These are phyloP conservation scores for Elaphurus davidianus DNA, from an alignment of 2,113 vertebrate species.

Conservation along the genomic window DNA sequence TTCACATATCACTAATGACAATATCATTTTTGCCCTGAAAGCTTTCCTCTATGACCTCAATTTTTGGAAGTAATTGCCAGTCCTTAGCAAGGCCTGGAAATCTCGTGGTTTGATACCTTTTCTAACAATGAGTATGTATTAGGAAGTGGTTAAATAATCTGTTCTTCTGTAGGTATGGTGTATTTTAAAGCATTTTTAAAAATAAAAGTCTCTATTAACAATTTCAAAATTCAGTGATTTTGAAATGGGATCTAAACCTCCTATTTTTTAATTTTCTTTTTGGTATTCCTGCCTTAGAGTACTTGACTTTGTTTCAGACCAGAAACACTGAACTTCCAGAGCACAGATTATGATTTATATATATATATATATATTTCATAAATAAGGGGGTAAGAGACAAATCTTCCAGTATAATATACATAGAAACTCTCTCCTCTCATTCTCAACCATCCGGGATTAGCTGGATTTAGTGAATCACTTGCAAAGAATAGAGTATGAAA, in stretches of 20 bases:
- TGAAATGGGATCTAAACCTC: background rate
- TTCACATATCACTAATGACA: background rate
- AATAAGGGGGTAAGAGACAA: background rate
- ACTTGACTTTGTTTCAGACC: background rate
- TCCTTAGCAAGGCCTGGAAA: background rate
- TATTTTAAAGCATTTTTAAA: background rate
- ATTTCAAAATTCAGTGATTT: slow-evolving; percentile 16
- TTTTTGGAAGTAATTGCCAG: background rate
- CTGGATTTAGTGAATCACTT: background rate
- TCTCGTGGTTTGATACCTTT: background rate
- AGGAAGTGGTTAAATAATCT: background rate
- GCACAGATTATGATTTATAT: background rate
- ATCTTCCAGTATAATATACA: background rate
- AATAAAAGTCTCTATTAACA: background rate
- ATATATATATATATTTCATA: background rate
- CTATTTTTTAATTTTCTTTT: background rate
- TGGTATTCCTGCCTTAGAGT: background rate
- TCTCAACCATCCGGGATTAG: background rate
- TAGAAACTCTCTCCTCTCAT: background rate
- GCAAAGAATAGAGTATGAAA: background rate
- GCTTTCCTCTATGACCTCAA: background rate
- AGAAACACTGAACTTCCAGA: background rate
- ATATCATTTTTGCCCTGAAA: background rate
- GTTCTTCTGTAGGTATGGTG: background rate
- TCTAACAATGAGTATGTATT: background rate